These are phyloP conservation scores for Corapipo altera DNA, from an alignment of 2,113 vertebrate genomes.

Conservation along the genomic window DNA sequence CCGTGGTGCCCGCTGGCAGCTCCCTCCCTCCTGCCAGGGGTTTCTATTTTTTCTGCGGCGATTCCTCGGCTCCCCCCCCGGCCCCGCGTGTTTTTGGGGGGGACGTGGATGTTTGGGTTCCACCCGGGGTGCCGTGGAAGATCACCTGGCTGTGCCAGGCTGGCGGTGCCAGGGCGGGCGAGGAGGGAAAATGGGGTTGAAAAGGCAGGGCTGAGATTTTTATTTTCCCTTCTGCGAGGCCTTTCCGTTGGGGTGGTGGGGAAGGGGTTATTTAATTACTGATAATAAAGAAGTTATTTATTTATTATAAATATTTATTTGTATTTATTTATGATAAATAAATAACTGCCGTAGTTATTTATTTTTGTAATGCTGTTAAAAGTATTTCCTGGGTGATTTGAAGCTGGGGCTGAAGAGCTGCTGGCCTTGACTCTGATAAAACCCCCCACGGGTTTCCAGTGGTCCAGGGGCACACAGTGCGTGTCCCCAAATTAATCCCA, in stretches of 20 bases:
- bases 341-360: neutral
- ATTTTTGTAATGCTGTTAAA: neutral
- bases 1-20: neutral
- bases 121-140: rapidly evolving
- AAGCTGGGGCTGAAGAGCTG: neutral
- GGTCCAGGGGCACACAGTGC: rapidly evolving
- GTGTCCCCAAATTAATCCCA: neutral
- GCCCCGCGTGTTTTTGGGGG: neutral
- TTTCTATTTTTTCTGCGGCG: rapidly evolving
- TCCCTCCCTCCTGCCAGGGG: neutral
- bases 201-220: neutral
- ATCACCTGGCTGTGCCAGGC: neutral
- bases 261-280: neutral
- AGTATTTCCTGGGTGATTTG: neutral
- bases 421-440: neutral
- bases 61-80: neutral
- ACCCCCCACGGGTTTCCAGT: rapidly evolving
- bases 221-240: neutral
- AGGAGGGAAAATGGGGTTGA: neutral
- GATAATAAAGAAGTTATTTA: neutral
- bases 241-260: neutral
- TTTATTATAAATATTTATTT: neutral
- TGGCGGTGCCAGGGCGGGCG: neutral
- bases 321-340: neutral
- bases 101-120: neutral